Evolutionary conservation across 2,888 invertebrate genomes (phyloP).

Genomic region (Suillia variegata): DNA sequence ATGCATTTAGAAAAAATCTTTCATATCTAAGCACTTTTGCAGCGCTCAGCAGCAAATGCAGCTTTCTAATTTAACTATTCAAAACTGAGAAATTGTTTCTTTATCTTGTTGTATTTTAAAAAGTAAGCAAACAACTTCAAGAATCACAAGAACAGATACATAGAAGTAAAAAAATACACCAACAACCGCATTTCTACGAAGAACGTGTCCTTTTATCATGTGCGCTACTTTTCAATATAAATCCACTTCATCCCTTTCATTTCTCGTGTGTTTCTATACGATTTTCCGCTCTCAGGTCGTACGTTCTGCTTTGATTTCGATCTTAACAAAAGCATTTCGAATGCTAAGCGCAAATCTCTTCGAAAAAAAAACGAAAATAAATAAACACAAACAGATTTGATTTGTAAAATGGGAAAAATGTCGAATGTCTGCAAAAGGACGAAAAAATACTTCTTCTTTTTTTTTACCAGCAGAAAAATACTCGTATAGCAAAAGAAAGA

Average conservation of each 20-base stretch:
- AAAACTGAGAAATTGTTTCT: too few relatives aligned
- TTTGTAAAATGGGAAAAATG: slow-evolving; percentile 2
- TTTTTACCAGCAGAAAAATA: neutral
- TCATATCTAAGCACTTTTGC: too few relatives aligned
- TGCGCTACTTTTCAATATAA: slow-evolving; percentile 8
- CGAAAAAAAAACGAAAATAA: neutral
- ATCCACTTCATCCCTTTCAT: slow-evolving; percentile 10
- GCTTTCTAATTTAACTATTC: too few relatives aligned
- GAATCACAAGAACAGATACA: too few relatives aligned
- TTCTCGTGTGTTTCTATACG: neutral
- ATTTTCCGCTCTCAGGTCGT: neutral
- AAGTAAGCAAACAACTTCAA: too few relatives aligned
- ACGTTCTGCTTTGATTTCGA: too few relatives aligned
- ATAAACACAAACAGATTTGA: slow-evolving; percentile 7
- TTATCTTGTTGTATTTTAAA: too few relatives aligned
- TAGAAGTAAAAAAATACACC: neutral
- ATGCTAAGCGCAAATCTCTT: neutral
- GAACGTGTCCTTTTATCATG: slow-evolving; percentile 2
- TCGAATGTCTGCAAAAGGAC: neutral
- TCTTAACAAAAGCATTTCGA: neutral
- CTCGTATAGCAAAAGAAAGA: neutral
- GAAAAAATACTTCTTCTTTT: neutral
- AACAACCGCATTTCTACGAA: neutral
- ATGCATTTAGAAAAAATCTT: too few relatives aligned
- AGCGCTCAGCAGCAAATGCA: too few relatives aligned